These are phyloP conservation scores for Sesia apiformis DNA, from an alignment of 2,888 invertebrate species.

Conservation along the genomic window DNA sequence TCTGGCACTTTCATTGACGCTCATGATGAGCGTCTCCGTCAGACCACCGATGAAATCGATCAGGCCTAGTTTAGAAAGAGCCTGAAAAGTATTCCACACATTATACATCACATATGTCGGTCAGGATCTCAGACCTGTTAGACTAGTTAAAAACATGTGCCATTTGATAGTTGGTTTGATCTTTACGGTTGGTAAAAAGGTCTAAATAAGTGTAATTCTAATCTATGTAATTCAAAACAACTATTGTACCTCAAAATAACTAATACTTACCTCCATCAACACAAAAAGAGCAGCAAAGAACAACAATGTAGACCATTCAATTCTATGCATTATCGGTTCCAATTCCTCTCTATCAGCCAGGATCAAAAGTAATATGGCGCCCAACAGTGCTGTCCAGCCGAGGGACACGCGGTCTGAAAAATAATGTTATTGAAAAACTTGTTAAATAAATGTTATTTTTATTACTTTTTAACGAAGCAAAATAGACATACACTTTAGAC, in stretches of 20 bases:
- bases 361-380: slow-evolving; percentile 84
- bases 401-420: slow-evolving; percentile 78
- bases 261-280: slow-evolving; percentile 83
- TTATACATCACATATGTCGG: too few relatives aligned
- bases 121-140: too few relatives aligned
- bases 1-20: slow-evolving; percentile 75
- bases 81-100: slow-evolving; percentile 46
- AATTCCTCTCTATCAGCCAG: slow-evolving; percentile 84
- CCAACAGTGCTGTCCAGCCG: slow-evolving; percentile 91
- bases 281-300: slow-evolving; percentile 93
- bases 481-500: too few relatives aligned
- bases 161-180: neutral
- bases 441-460: too few relatives aligned
- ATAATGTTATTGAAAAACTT: neutral
- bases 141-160: too few relatives aligned
- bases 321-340: slow-evolving; percentile 86
- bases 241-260: too few relatives aligned
- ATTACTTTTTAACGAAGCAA: too few relatives aligned
- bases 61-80: slow-evolving; percentile 81
- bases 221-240: too few relatives aligned
- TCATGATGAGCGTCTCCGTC: slow-evolving; percentile 78
- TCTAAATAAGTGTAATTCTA: too few relatives aligned
- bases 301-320: slow-evolving; percentile 93
- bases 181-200: neutral
- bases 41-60: slow-evolving; percentile 84